phyloP scores from a whole-genome alignment of 2,888 invertebrate species.

The Amorpha juglandis region DNA sequence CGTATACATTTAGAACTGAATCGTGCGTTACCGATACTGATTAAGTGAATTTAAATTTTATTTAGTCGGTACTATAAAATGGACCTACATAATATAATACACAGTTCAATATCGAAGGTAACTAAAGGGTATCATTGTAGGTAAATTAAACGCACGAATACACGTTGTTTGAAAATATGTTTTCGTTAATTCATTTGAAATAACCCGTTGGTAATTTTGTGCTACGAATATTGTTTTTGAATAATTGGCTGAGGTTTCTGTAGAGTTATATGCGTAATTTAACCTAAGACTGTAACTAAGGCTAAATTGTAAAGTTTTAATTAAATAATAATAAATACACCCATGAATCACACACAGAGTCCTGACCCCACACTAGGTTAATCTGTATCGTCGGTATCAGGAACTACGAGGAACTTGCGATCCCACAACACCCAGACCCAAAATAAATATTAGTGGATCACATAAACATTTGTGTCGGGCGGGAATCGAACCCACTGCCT shows the following conservation, averaged over 20 bases:
- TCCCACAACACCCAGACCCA: too few species aligned
- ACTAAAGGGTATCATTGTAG: not conserved
- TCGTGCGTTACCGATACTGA: slow-evolving; percentile 52
- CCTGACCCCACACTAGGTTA: too few species aligned
- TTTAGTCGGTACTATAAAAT: not conserved
- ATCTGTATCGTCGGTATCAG: too few species aligned
- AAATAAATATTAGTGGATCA: too few species aligned
- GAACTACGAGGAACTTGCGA: too few species aligned
- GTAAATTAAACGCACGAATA: slow-evolving; percentile 10
- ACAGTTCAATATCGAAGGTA: not conserved
- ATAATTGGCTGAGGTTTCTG: not conserved
- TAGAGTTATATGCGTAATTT: not conserved
- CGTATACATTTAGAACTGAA: slow-evolving; percentile 55
- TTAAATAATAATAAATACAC: too few species aligned
- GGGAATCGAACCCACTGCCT: too few species aligned
- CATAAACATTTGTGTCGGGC: too few species aligned
- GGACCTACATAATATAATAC: slow-evolving; percentile 2
- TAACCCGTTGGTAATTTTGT: slow-evolving; percentile 6
- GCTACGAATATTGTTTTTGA: not conserved
- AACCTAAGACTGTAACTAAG: too few species aligned
- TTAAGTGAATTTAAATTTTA: slow-evolving; percentile 31
- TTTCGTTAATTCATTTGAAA: slow-evolving; percentile 1
- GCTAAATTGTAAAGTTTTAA: too few species aligned
- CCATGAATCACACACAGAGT: too few species aligned
- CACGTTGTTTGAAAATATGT: slow-evolving; percentile 7